Base-by-base conservation (phyloP, 2,888 invertebrate genomes). In the Drosophila pseudotakahashii region DNA sequence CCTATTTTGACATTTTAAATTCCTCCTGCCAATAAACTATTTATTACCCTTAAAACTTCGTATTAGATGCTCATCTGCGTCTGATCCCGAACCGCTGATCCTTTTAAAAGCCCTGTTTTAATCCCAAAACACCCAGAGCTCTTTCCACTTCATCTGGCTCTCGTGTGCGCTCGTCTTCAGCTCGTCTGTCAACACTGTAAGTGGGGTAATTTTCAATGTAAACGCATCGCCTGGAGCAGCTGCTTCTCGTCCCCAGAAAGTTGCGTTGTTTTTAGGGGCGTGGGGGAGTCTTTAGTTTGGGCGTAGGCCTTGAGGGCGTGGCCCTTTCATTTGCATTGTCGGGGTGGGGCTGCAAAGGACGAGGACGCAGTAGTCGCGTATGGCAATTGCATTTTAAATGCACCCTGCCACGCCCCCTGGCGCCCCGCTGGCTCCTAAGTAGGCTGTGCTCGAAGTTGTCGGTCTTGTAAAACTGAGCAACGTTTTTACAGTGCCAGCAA, bases 191-290 rank as follows among this genome's bases (percentile, higher is more conserved):
- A 75, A 74, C 83, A 74, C 53, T 57, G 74, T 87, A 87, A 85
- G 88, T 89, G 86, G 89, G 89, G 88, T 85, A 89, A 85, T 85
- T 85, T 87, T 78, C 88, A 85, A 77, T 87, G 89, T 89, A 89
- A 85, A 78, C 85, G 81, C 76, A 76, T 74, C 79, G 89, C 89
- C 89, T 78, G 66, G 69, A 80, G 81, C 84, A 81, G 76, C 64
- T 76, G 79, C 64, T 34, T 16, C 36, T 11, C 44, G 1, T 44
- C 32, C 3, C 23, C 23, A 7, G 23, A 2, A 30, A 37, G 47
- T 10, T 19, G 23, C 32, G 47, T 16, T 34, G 34, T 42, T 23
- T 36, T 42, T 26, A n/a, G 19, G 44, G 37, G 45, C 6, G 37
- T n/a, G 36, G 26, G 36, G 16, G 23, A 13, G 26, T 11, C 34